Evolutionary conservation across 2,113 vertebrate species (phyloP).

Genomic region (Stegostoma tigrinum): DNA sequence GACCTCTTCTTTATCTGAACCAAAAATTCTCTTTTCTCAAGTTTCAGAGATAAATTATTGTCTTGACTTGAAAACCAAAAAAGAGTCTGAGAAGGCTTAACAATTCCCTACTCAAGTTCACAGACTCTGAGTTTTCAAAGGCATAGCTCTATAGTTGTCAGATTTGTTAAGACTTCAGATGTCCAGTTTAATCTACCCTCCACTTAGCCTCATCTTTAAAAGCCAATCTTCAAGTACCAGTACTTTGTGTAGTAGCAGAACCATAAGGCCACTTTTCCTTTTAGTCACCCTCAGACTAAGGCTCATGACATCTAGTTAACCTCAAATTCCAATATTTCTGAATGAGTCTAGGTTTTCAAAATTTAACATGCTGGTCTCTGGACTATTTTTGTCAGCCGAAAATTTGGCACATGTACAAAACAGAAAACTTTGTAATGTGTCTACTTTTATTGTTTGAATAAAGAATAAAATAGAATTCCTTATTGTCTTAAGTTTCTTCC

Average conservation of each 20-base stretch:
- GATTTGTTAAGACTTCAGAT: conserved; percentile 33
- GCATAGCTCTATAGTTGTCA: not conserved
- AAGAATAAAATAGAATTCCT: not conserved
- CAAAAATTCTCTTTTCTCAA: conserved; percentile 33
- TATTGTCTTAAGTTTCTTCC: not conserved
- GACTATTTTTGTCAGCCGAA: not conserved
- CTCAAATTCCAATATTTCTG: not conserved
- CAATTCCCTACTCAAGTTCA: conserved; percentile 33
- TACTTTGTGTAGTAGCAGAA: conserved; percentile 24
- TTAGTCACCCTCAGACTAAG: not conserved
- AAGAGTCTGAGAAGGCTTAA: conserved; percentile 22
- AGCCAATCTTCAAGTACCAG: conserved; percentile 20
- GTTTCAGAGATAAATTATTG: conserved; percentile 24
- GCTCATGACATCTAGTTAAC: conserved; percentile 26
- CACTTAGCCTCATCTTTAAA: conserved; percentile 33
- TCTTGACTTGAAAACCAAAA: conserved; percentile 28
- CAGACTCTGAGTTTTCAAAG: conserved; percentile 30
- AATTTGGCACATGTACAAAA: not conserved
- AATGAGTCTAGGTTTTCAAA: not conserved
- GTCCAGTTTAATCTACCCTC: conserved; percentile 33
- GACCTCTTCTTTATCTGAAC: conserved; percentile 24
- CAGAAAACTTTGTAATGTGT: not conserved
- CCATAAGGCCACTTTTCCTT: conserved; percentile 25
- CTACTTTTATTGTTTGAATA: not conserved
- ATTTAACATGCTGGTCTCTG: not conserved